These are phyloP conservation scores for Ridgeia piscesae DNA, from an alignment of 1,140 invertebrate genomes.

Conservation along the genomic window DNA sequence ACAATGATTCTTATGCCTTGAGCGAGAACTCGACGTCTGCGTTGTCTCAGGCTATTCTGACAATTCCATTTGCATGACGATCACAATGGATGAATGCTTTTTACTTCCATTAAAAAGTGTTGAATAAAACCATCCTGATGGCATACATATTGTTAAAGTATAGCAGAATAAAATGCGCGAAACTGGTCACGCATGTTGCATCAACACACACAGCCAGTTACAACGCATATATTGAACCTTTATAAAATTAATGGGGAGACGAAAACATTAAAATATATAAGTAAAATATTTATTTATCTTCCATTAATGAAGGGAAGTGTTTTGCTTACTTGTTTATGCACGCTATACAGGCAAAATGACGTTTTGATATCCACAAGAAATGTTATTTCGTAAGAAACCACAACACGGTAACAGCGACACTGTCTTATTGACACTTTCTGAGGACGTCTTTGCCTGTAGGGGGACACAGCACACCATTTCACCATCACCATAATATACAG, in stretches of 20 bases:
- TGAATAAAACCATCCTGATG: neutral
- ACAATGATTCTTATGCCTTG: neutral
- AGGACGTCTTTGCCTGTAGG: no score
- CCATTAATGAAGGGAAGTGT: neutral
- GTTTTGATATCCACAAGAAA: neutral
- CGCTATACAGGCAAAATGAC: neutral
- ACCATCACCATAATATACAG: no score
- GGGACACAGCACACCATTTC: no score
- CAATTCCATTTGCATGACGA: neutral
- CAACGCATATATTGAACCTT: neutral
- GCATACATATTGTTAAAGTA: neutral
- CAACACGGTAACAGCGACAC: neutral
- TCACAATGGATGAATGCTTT: neutral
- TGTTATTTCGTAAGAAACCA: neutral
- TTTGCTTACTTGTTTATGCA: neutral
- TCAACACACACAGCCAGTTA: neutral
- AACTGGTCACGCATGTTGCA: neutral
- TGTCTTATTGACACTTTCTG: neutral
- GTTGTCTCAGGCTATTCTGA: neutral
- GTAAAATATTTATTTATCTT: neutral
- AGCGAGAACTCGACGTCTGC: neutral
- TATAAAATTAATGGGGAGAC: no score
- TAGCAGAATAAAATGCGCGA: neutral
- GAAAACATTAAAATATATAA: neutral
- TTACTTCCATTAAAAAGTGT: neutral